Percentiles rank a stretch among this genome's conserved stretches.
phyloP scores from a whole-genome alignment of 2,113 vertebrate species.

The Rhombomys opimus region DNA sequence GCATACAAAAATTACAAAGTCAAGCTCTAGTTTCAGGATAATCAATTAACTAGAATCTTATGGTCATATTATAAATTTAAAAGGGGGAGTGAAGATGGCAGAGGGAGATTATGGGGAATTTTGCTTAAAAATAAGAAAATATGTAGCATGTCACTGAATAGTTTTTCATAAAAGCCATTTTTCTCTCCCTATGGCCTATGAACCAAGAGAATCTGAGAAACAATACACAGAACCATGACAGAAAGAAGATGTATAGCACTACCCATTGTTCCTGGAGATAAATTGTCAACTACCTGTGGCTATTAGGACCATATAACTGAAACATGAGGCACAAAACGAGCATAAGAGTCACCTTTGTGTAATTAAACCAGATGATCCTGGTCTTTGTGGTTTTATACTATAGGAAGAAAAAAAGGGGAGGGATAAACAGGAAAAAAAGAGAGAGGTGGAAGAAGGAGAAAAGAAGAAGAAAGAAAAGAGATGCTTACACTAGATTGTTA shows the following conservation, averaged over 20 bases:
- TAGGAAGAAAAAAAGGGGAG: no score
- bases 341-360: not conserved
- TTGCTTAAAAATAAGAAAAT: conserved; percentile 34
- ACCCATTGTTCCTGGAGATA: not conserved
- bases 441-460: no score
- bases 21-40: not conserved
- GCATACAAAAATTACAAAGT: not conserved
- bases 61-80: not conserved
- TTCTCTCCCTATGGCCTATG: not conserved
- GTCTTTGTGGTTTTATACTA: not conserved
- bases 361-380: not conserved
- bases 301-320: not conserved
- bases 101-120: not conserved
- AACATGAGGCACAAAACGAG: conserved; percentile 7
- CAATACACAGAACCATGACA: not conserved
- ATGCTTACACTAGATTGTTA: not conserved
- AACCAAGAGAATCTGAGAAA: not conserved
- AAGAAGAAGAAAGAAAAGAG: not conserved
- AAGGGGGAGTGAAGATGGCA: not conserved
- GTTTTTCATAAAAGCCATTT: not conserved
- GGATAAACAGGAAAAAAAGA: no score
- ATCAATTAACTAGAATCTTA: not conserved
- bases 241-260: not conserved
- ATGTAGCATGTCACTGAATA: not conserved
- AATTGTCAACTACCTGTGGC: not conserved